Base-by-base conservation (phyloP, 2,113 vertebrate genomes). In the Mesocricetus auratus region DNA sequence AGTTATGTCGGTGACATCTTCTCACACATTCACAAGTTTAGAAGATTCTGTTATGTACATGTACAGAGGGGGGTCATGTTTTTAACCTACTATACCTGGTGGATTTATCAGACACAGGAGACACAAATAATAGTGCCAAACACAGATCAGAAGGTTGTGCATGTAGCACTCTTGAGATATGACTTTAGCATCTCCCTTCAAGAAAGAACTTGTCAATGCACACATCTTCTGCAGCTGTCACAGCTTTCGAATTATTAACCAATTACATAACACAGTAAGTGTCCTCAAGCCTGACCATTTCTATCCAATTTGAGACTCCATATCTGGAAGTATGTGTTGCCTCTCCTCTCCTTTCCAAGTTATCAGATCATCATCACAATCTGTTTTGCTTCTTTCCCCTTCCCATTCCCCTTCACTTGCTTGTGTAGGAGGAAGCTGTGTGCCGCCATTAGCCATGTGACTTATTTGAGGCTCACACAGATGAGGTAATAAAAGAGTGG, bases 1-100 rank as follows among this genome's bases (percentile, higher is more conserved):
- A 42, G 3, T 93, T 53, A 89, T 36, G 19, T 42, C 15, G 36
- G 21, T 15, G 50, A 86, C 47, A 50, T 58, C 29, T 26, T 13
- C 92, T 42, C 8, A 82, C 1, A 66, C 10, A 53, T 21, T 29
- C n/a, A 45, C 3, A 86, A 22, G n/a, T 15, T 77, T n/a, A 47
- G 73, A 21, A 33, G 1, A 73, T 75, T 58, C 10, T 12, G 24
- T 53, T 29, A 12, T 73, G 17, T 15, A 36, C 26, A 66, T 60
- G 45, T 73, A 3, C 5, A 21, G 7, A 24, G 7, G 3, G 3
- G 6, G 26, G 12, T 0, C 16, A 22, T 12, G 2, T 33, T 60
- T 12, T 56, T n/a, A 91, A 56, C 17, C 60, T 64, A 31, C 33
- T 22, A 17, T 0, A 47, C 12, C 4, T 50, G 68, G 31, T 21